Conservation (phyloP, 2,888 invertebrate species). For the Leucozona laternaria region DNA sequence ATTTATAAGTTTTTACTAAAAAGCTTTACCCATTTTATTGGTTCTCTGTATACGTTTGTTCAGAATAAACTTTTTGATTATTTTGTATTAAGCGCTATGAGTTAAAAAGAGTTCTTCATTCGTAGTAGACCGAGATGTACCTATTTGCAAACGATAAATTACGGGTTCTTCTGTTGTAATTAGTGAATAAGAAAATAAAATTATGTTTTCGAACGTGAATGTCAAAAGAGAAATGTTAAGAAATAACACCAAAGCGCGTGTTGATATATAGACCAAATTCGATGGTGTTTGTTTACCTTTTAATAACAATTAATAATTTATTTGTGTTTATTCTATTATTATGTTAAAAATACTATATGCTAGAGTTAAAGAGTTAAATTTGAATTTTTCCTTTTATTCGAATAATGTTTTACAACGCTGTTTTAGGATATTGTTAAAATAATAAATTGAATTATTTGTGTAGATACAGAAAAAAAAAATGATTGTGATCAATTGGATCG, state of each 20-base stretch:
- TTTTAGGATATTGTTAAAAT: conserved; percentile 30
- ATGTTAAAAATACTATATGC: conserved; percentile 31
- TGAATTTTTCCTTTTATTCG: conserved; percentile 22
- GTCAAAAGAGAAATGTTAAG: not conserved
- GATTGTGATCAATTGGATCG: not conserved
- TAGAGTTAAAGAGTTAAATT: conserved; percentile 18
- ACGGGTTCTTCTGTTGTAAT: conserved; percentile 41
- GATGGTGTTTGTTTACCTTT: conserved; percentile 48
- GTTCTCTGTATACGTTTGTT: conserved; percentile 30
- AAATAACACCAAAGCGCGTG: conserved; percentile 14
- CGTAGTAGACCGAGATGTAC: conserved; percentile 1
- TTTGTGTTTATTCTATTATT: conserved; percentile 59
- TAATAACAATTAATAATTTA: conserved; percentile 68
- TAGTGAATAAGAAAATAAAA: conserved; percentile 8
- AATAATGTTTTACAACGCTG: conserved; percentile 10
- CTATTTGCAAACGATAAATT: conserved; percentile 21
- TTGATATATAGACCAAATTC: not conserved
- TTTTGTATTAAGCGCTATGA: conserved; percentile 48
- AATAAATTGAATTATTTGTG: conserved; percentile 45
- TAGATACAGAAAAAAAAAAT: not conserved
- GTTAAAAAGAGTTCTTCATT: not conserved
- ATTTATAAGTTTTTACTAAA: conserved; percentile 34
- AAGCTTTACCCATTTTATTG: conserved; percentile 12
- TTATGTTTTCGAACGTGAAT: conserved; percentile 32
- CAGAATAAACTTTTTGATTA: conserved; percentile 62